Base-by-base conservation (phyloP, 2,888 invertebrate species). In the Parnassius smintheus region DNA sequence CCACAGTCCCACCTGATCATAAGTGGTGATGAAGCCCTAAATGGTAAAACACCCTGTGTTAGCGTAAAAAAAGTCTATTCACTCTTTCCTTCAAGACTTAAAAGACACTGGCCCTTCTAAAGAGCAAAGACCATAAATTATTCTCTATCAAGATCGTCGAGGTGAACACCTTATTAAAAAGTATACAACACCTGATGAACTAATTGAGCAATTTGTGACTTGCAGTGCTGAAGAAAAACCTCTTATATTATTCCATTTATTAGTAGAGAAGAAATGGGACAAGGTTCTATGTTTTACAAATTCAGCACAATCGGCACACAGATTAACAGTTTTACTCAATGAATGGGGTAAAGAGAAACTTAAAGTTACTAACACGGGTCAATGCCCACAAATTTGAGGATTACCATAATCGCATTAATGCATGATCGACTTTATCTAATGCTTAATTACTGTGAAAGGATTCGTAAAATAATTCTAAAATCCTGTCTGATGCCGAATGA, bases 231-330 rank as follows among this genome's bases (percentile, higher is more conserved):
- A 94, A 69, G 86, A 95, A 56, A 98, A 98, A 83, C 98, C 98
- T 1, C 85, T 98, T 41, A 93, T 96, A 4, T 82, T 98, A 1
- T 95, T 95, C 72, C 93, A 96, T 73, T 92, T 97, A 68, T 91
- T 96, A 60, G 88, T 91, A 61, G 91, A 94, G 67, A 85, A 93
- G 64, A 84, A 92, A 52, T 95, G 95, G 93, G 94, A 94, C n/a
- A 95, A 95, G 75, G 95, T 97, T 12, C 90, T 99, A n/a, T 95
- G 98, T 74, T 99, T 99, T 79, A 96, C 97, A 0, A 97, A 98
- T 86, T 96, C 97, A 59, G 93, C 94, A 0, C 95, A 96, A 70
- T 93, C 95, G 45, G 95, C 96, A 3, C 96, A 97, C 80, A 94
- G 96, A 73, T 82, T 97, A 57, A 85, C 94, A 54, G 83, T 95